A percentile compares a stretch with the other conserved stretches of the same genome.
Evolutionary conservation across 2,113 vertebrate species (phyloP).

Genomic region (Caretta caretta): DNA sequence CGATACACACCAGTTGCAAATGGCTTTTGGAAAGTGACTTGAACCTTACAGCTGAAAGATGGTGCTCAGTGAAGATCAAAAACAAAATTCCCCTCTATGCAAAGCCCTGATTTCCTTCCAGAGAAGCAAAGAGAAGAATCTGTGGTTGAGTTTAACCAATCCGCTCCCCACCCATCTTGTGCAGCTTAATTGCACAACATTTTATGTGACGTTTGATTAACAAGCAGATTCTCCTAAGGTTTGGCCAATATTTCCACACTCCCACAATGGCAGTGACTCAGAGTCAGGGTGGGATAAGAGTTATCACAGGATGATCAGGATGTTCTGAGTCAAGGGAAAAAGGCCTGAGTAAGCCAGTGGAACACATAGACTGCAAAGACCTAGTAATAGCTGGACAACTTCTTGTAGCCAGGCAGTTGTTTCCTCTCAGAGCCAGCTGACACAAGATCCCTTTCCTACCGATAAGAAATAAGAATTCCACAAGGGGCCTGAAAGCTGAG

Average conservation of each 20-base stretch:
- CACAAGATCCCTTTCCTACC: background rate
- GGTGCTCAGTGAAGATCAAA: background rate
- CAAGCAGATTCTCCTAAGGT: background rate
- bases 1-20: background rate
- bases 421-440: background rate
- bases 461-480: background rate
- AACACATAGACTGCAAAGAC: background rate
- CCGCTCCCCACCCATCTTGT: background rate
- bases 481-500: background rate
- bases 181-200: background rate
- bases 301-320: background rate
- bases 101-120: background rate
- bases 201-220: background rate
- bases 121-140: background rate
- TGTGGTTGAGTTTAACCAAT: background rate
- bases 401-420: background rate
- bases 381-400: background rate
- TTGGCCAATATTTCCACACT: background rate
- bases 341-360: background rate
- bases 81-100: background rate
- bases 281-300: background rate
- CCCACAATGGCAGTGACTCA: background rate
- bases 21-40: background rate
- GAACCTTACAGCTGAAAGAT: background rate
- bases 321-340: background rate